Conservation (phyloP, 2,888 invertebrate species). For the Halocaridina rubra region DNA sequence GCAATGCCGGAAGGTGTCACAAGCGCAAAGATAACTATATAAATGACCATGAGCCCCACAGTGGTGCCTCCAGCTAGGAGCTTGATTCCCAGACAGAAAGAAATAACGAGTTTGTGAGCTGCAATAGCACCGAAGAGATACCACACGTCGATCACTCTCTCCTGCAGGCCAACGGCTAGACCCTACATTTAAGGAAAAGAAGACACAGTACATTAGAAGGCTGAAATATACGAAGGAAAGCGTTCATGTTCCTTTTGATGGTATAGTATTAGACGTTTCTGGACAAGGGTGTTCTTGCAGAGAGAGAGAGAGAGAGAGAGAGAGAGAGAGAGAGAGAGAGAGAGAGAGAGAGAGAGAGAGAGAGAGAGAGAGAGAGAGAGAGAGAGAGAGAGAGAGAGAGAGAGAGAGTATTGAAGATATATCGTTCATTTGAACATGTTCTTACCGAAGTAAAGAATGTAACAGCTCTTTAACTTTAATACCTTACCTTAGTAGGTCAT, state of each 20-base stretch:
- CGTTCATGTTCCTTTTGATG: no score
- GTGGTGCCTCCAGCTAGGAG: slow-evolving; percentile 76
- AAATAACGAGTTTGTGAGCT: slow-evolving; percentile 87
- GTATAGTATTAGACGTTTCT: no score
- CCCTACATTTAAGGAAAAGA: slow-evolving; percentile 70
- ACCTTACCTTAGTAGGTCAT: no score
- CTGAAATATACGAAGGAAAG: neutral
- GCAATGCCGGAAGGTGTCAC: slow-evolving; percentile 79
- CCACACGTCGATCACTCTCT: slow-evolving; percentile 77
- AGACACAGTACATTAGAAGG: neutral
- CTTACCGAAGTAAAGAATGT: no score
- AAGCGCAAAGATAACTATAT: slow-evolving; percentile 75
- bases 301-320: neutral
- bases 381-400: no score
- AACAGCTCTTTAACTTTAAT: no score
- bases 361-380: no score
- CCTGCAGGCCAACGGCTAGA: slow-evolving; percentile 82
- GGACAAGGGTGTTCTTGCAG: neutral
- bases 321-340: no score
- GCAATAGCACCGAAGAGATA: slow-evolving; percentile 87
- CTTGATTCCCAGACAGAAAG: slow-evolving; percentile 89
- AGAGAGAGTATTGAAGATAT: no score
- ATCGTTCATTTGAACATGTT: no score
- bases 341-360: no score
- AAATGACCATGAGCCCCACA: slow-evolving; percentile 71